Base-by-base conservation (phyloP, 2,888 invertebrate genomes). In the Romanomermis culicivorax region DNA sequence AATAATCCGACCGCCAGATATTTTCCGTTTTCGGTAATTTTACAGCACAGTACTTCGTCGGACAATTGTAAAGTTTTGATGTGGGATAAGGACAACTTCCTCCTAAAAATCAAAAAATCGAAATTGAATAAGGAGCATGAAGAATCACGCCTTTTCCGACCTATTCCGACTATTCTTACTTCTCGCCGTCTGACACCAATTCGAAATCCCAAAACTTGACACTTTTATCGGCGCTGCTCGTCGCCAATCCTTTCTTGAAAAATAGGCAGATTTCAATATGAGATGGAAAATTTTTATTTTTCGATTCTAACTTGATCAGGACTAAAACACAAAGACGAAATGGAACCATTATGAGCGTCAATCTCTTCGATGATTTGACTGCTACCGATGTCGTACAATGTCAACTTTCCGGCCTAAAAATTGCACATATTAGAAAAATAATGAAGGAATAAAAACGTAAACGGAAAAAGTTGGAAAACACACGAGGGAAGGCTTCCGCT, bases 181-280 rank as follows among this genome's bases (percentile, higher is more conserved):
- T 48, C 1, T 20, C 51, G 7, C 57, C 55, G 14, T 26, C 45
- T 2, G 55, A 26, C 3, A 87, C 77, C 17, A 89, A 74, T 68
- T 89, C 86, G 69, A 89, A 91, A 56, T 81, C 80, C 93, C 93
- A 95, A 63, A 91, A 80, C 70, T 88, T 89, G 0, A 91, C 82
- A 0, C 82, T 82, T 59, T 82, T 80, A 69, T 95, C 93, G 1
- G 81, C 82, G 55, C 89, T 82, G 1, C 87, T 89, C 1, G 85
- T 81, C 14, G 71, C 66, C 49, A 75, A 63, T 11, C 72, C 71
- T 61, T 69, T 64, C 71, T 71, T 61, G 27, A 61, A 20, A 7
- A 24, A 20, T n/a, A 29, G 56, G 30, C 4, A 30, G 54, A 25
- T 17, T 11, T 52, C n/a, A n/a, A 58, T 54, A 23, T 17, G 30